Base-by-base conservation (phyloP, 2,888 invertebrate genomes). In the Spodoptera littoralis region DNA sequence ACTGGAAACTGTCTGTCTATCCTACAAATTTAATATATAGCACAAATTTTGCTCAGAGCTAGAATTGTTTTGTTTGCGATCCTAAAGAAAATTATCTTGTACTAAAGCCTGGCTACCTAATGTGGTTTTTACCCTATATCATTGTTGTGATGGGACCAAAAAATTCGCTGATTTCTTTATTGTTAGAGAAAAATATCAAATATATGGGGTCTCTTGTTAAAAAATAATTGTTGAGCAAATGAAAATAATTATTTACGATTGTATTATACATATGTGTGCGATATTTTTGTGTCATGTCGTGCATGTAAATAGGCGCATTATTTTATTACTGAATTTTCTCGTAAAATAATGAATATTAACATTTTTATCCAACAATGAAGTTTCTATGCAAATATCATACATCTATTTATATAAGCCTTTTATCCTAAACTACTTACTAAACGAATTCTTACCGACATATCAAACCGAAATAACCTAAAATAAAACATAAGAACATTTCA, bases 121-220 rank as follows among this genome's bases (percentile, higher is more conserved):
- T 67, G 69, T 73, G 64, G 68, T 65, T 75, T 60, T 60, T 47
- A 62, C 56, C 60, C 63, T 69, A 49, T 81, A 84, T 81, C 70
- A 80, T 82, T 85, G 80, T 82, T 86, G 80, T 81, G 79, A 86
- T 87, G 88, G 88, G 88, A 88, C 88, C 88, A 89, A 88, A 81
- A 84, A 82, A 78, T 84, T 79, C 66, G 75, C 75, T 78, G 76
- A 75, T 80, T 82, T 74, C 63, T 79, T 81, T 81, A 51, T 66
- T 69, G 49, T 62, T 70, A 50, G 60, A 57, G 12, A 50, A 60
- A 60, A 60, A 41, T 27, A 54, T 59, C 56, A 60, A 72, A 65
- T 63, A 54, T 67, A 53, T 66, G 61, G 73, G 73, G 77, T 77
- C 74, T 76, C 74, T 58, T 65, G 59, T 72, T 62, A 48, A 46